These are phyloP conservation scores for Acyrthosiphon pisum DNA, from an alignment of 1,140 invertebrate genomes.

Conservation along the genomic window DNA sequence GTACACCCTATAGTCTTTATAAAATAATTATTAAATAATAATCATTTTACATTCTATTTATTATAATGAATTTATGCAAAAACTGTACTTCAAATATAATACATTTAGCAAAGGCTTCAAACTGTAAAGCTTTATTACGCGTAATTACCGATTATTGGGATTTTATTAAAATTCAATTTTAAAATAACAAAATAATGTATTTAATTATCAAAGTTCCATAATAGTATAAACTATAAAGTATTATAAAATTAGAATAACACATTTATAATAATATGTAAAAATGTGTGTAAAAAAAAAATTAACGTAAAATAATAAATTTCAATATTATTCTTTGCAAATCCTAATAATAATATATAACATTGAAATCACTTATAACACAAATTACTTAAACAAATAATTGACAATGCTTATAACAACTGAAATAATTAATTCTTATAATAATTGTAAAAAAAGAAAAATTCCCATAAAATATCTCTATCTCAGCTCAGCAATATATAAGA, in stretches of 20 bases:
- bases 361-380: too few relatives aligned
- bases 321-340: background rate
- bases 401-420: too few relatives aligned
- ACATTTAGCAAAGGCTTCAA: too few relatives aligned
- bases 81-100: background rate
- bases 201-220: background rate
- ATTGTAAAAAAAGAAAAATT: too few relatives aligned
- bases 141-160: background rate
- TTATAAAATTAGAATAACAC: background rate
- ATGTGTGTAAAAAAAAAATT: background rate
- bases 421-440: too few relatives aligned
- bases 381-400: too few relatives aligned
- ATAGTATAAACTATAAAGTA: background rate
- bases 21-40: too few relatives aligned
- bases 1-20: background rate
- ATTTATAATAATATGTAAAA: too few relatives aligned
- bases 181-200: background rate
- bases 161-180: background rate
- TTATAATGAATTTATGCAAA: background rate
- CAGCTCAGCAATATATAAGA: too few relatives aligned
- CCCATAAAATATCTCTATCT: too few relatives aligned
- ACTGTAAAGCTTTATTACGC: too few relatives aligned
- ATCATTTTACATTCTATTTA: background rate
- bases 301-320: background rate
- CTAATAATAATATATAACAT: background rate